Percentiles rank a stretch among this genome's conserved stretches.
Conservation (phyloP, 2,888 invertebrate genomes). For the Tuberolachnus salignus region DNA sequence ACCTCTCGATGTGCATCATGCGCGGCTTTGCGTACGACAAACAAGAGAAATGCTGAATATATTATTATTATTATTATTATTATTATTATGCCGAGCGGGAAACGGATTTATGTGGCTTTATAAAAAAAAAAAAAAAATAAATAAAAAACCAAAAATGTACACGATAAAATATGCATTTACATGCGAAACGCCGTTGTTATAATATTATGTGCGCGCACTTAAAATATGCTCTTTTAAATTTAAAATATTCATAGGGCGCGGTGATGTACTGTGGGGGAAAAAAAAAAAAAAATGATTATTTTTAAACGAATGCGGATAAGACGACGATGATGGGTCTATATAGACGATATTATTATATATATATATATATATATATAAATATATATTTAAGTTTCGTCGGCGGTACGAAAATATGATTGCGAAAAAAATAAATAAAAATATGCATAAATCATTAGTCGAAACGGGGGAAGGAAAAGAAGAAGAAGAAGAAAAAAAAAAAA, state of each 20-base stretch:
- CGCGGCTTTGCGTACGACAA: conserved; percentile 16
- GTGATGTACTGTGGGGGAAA: background rate
- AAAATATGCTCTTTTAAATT: conserved; percentile 56
- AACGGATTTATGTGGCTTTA: conserved; percentile 54
- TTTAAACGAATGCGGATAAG: conserved; percentile 55
- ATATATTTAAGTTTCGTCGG: background rate
- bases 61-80: conserved; percentile 47
- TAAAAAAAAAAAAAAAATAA: conserved; percentile 28
- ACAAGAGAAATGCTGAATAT: conserved; percentile 30
- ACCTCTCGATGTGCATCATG: too few species aligned
- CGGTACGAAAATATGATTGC: conserved; percentile 13
- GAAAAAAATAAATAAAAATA: background rate
- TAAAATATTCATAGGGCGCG: conserved; percentile 53
- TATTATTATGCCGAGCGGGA: background rate
- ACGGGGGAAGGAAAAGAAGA: too few species aligned
- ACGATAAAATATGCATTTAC: conserved; percentile 56
- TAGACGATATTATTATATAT: conserved; percentile 29
- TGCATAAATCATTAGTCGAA: conserved; percentile 34
- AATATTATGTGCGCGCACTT: conserved; percentile 35
- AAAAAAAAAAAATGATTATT: conserved; percentile 53
- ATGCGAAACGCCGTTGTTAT: conserved; percentile 55
- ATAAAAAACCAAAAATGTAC: conserved; percentile 18
- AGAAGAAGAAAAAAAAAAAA: too few species aligned
- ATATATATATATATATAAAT: background rate
- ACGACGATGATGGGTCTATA: conserved; percentile 40